Evolutionary conservation across 2,113 vertebrate species (phyloP).

Genomic region (Phrynosoma platyrhinos): DNA sequence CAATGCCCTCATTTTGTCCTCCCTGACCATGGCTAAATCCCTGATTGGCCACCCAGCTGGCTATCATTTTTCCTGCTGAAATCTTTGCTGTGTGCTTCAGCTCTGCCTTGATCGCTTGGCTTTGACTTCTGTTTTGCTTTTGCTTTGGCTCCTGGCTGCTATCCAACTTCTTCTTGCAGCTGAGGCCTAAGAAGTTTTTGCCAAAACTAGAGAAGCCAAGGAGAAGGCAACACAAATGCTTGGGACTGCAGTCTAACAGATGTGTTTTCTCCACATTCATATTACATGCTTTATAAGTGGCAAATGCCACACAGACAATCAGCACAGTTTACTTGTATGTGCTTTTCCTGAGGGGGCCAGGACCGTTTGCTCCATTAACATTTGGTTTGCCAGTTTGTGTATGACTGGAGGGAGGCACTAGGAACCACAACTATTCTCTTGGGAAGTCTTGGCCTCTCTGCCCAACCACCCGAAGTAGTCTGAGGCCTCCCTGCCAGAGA

Average conservation of each 20-base stretch:
- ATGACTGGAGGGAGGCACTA: background rate
- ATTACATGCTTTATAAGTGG: too few relatives aligned
- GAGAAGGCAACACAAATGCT: background rate
- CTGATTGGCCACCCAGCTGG: too few relatives aligned
- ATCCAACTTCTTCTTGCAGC: background rate
- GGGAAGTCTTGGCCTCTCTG: too few relatives aligned
- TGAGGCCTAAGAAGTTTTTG: background rate
- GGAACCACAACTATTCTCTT: too few relatives aligned
- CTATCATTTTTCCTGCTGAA: too few relatives aligned
- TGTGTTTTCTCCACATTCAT: background rate
- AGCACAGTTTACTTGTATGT: background rate
- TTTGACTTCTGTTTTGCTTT: background rate
- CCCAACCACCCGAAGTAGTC: too few relatives aligned
- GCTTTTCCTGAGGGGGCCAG: background rate
- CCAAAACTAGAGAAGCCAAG: background rate
- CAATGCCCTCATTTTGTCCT: too few relatives aligned
- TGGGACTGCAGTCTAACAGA: background rate
- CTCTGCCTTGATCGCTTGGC: background rate
- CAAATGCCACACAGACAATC: background rate
- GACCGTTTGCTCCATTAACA: background rate
- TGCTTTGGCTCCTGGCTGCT: background rate
- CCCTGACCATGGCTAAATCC: background rate
- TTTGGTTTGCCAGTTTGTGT: slow-evolving; percentile 15
- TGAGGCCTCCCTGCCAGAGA: too few relatives aligned
- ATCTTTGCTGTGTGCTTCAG: background rate